These are phyloP conservation scores for Eupithecia tripunctaria DNA, from an alignment of 2,888 invertebrate genomes.

Conservation along the genomic window DNA sequence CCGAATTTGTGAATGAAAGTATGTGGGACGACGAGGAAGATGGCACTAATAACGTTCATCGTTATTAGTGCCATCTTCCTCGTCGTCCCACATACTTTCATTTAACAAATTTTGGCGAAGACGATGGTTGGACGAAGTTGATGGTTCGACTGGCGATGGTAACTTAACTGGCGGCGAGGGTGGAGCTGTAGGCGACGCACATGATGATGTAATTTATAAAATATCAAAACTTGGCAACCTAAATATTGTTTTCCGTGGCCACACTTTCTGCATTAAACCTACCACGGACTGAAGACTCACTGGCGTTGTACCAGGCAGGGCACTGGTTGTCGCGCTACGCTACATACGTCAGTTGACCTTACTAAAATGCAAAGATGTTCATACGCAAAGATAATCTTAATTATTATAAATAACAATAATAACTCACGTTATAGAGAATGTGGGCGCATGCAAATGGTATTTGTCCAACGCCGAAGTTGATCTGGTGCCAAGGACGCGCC, in stretches of 20 bases:
- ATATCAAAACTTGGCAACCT: not conserved
- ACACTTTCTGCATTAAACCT: not conserved
- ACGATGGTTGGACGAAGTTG: no score
- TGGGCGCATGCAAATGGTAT: slow-evolving; percentile 52
- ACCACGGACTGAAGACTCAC: slow-evolving; percentile 3
- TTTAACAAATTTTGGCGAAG: no score
- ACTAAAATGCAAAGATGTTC: slow-evolving; percentile 19
- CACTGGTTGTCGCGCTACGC: slow-evolving; percentile 10
- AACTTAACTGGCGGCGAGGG: slow-evolving; percentile 81
- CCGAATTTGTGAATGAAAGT: no score
- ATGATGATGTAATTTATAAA: slow-evolving; percentile 39
- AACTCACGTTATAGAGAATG: slow-evolving; percentile 60
- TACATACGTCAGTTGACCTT: slow-evolving; percentile 17
- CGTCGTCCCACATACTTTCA: no score
- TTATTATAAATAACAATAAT: not conserved
- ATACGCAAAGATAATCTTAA: slow-evolving; percentile 26
- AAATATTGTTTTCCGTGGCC: no score
- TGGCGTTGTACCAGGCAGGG: slow-evolving; percentile 15
- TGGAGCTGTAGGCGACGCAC: slow-evolving; percentile 83
- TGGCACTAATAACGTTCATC: no score
- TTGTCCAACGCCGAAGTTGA: slow-evolving; percentile 30
- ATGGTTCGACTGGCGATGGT: slow-evolving; percentile 81
- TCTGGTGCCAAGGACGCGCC: slow-evolving; percentile 58
- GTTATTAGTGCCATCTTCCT: no score
- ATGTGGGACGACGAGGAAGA: no score